Evolutionary conservation across 2,888 invertebrate genomes (phyloP).

Genomic region (Oxycera nigricornis): DNA sequence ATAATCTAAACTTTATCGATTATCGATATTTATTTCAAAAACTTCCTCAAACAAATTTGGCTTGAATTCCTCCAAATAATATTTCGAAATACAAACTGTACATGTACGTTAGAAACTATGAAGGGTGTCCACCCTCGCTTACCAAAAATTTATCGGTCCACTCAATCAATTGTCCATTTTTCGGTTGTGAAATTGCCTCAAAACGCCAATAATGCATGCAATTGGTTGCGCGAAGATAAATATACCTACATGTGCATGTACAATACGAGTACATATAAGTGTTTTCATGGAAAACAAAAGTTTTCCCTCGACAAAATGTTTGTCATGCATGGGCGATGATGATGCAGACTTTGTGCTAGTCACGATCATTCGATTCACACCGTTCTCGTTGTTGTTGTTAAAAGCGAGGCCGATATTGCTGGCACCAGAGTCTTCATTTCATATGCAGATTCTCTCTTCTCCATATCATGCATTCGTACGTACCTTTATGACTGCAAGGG

Average conservation of each 20-base stretch:
- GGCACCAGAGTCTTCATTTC: not conserved
- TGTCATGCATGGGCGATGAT: not conserved
- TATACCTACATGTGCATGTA: not conserved
- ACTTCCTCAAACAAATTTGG: too few relatives aligned
- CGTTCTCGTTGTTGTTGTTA: not conserved
- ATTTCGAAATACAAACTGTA: too few relatives aligned
- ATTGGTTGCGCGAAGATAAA: too few relatives aligned
- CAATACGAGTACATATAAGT: not conserved
- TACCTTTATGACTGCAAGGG: not conserved
- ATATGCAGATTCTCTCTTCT: not conserved
- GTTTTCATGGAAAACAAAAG: not conserved
- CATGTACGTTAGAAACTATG: too few relatives aligned
- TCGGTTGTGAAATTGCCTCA: constrained; percentile 10
- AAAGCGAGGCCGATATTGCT: not conserved
- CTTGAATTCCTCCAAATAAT: too few relatives aligned
- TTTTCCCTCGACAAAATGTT: not conserved
- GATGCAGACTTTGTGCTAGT: not conserved
- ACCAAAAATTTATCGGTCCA: not conserved
- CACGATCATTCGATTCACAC: not conserved
- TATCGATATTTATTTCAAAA: too few relatives aligned
- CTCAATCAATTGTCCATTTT: constrained; percentile 18
- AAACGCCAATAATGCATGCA: not conserved
- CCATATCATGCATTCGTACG: not conserved
- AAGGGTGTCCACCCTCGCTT: not conserved
- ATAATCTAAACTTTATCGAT: too few relatives aligned